Conservation (phyloP, 1,140 invertebrate species). For the Rhopalosiphum maidis region DNA sequence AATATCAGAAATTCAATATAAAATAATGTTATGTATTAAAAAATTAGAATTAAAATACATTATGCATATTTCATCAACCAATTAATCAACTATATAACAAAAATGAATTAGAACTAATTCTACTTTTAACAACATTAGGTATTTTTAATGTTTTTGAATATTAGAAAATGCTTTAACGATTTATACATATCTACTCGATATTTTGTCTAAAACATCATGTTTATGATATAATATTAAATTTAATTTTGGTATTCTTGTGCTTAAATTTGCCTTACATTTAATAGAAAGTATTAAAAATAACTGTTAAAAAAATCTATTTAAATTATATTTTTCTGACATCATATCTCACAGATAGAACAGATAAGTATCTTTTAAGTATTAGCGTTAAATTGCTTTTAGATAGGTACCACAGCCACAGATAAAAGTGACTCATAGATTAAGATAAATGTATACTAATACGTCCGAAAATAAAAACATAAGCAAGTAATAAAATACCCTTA, state of each 20-base stretch:
- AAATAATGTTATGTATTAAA: background rate
- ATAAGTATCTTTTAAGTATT: too few species aligned
- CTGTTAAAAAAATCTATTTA: background rate
- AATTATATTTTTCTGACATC: too few species aligned
- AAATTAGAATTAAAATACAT: background rate
- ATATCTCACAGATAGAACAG: too few species aligned
- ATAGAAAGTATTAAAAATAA: background rate
- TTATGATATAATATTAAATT: background rate
- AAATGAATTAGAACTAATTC: background rate
- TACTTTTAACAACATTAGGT: background rate
- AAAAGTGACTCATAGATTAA: too few species aligned
- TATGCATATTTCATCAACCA: background rate
- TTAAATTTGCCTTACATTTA: background rate
- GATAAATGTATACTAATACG: too few species aligned
- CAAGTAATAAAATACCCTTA: too few species aligned
- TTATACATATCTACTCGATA: background rate
- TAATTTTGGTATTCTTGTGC: background rate
- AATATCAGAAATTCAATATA: background rate
- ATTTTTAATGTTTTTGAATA: background rate
- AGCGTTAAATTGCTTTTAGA: too few species aligned
- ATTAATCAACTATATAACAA: background rate
- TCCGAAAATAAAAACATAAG: too few species aligned
- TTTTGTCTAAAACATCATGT: background rate
- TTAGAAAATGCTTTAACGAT: background rate
- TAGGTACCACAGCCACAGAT: too few species aligned